phyloP scores from a whole-genome alignment of 2,113 vertebrate species.

The Ciconia maguari region DNA sequence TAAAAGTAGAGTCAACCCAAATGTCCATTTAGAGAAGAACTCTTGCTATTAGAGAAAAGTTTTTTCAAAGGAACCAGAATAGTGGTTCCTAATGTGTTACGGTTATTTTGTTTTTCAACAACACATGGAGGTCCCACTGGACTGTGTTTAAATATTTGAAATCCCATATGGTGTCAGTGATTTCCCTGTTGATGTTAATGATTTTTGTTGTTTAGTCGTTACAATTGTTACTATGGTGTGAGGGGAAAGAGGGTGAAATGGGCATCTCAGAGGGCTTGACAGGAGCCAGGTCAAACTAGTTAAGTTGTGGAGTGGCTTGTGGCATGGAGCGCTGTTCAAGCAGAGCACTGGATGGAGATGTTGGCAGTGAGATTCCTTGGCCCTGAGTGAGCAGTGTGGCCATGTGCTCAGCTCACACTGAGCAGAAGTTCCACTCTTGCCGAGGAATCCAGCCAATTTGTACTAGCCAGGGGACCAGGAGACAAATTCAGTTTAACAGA shows the following conservation, averaged over 20 bases:
- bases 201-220: background rate
- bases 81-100: background rate
- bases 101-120: background rate
- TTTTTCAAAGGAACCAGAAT: background rate
- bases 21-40: background rate
- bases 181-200: background rate
- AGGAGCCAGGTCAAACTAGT: background rate
- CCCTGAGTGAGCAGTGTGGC: background rate
- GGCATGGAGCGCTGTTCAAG: background rate
- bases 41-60: background rate
- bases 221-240: background rate
- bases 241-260: background rate
- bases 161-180: background rate
- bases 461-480: background rate
- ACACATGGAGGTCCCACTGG: rapidly evolving
- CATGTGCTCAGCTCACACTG: rapidly evolving
- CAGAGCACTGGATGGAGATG: background rate
- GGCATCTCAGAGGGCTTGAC: background rate
- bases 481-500: background rate
- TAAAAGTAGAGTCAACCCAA: background rate
- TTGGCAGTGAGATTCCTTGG: background rate
- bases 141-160: background rate
- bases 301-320: rapidly evolving
- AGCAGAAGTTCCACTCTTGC: background rate
- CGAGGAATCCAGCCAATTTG: background rate